Evolutionary conservation across 2,113 vertebrate genomes (phyloP), one percentile per base, ranked within the genome.

Genomic region (Agelaius phoeniceus): DNA sequence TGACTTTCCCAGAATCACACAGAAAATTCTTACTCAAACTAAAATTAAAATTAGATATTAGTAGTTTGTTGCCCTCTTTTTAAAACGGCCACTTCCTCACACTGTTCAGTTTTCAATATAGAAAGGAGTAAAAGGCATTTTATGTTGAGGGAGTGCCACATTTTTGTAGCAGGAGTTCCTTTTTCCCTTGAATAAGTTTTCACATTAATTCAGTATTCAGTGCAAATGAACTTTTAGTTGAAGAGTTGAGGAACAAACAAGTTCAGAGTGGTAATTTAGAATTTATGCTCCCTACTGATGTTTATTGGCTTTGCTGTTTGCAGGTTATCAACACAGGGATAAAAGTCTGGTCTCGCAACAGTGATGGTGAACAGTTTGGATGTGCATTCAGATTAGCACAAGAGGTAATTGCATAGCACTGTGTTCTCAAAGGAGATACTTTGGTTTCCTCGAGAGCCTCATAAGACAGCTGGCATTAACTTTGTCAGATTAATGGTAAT

Each of bases 321-420:
- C 95, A 99, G 99, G 99, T 99, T 65, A 99, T 99, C 92, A 99
- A 99, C 97, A 99, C 99, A 0, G 99, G 99, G 22, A 99, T 99
- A 93, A 99, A 99, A 97, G 99, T 99, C 81, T 99, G 98, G 99
- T 99, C 98, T 95, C 98, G 99, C 49, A 99, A 99, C 97, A 99
- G 98, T 49, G 98, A 99, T 8, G 99, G 99, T 1, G 99, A 99
- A 74, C 98, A 99, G 90, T 99, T 99, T 84, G 99, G 99, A 46
- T 99, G 99, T 95, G 98, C 99, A 6, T 99, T 99, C 97, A 98
- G 99, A 94, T 95, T 99, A 94, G 99, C 99, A 21, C 99, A 99
- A 97, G 99, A 99, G 99, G 99, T 99, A 98, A 98, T 73, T 71
- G 30, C n/a, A 33, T 51, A 41, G 63, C 28, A 13, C 24, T 76